These are phyloP conservation scores for Monoplex corrugatus DNA, from an alignment of 2,888 invertebrate species.

Conservation along the genomic window DNA sequence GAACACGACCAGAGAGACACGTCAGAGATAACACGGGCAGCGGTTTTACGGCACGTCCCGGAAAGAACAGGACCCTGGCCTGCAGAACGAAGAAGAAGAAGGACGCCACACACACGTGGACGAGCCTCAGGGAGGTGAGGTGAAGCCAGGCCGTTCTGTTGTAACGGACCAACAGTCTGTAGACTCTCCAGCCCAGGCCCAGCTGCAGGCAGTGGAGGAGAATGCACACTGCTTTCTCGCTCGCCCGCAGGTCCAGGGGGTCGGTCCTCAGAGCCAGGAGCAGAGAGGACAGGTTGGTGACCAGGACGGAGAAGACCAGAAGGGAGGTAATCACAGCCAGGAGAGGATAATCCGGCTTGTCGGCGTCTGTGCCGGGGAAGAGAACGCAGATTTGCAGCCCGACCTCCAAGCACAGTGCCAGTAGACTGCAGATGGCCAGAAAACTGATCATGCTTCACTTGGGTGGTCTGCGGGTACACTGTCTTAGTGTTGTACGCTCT, in stretches of 20 bases:
- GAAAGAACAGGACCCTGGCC: constrained; percentile 17
- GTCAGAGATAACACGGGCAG: constrained; percentile 50
- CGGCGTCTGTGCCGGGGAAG: background rate
- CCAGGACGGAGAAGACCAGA: constrained; percentile 60
- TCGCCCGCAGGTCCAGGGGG: constrained; percentile 60
- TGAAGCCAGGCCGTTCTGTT: constrained; percentile 67
- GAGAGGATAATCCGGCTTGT: constrained; percentile 50
- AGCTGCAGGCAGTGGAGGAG: constrained; percentile 67
- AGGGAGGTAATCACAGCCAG: constrained; percentile 59
- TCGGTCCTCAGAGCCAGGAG: constrained; percentile 53
- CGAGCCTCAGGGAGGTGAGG: constrained; percentile 63
- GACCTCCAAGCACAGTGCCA: constrained; percentile 51
- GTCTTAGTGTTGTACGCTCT: background rate
- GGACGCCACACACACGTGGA: constrained; percentile 67
- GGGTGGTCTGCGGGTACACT: too few species aligned
- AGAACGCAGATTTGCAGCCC: constrained; percentile 46
- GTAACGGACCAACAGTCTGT: constrained; percentile 64
- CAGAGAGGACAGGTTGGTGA: constrained; percentile 65
- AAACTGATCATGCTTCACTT: constrained; percentile 22
- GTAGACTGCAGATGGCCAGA: constrained; percentile 45
- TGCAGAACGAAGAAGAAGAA: constrained; percentile 61
- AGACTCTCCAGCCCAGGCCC: constrained; percentile 68
- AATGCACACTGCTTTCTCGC: constrained; percentile 63
- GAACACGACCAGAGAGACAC: constrained; percentile 51
- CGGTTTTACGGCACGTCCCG: background rate